Conservation (phyloP, 2,888 invertebrate genomes). For the Crocallis elinguaria region DNA sequence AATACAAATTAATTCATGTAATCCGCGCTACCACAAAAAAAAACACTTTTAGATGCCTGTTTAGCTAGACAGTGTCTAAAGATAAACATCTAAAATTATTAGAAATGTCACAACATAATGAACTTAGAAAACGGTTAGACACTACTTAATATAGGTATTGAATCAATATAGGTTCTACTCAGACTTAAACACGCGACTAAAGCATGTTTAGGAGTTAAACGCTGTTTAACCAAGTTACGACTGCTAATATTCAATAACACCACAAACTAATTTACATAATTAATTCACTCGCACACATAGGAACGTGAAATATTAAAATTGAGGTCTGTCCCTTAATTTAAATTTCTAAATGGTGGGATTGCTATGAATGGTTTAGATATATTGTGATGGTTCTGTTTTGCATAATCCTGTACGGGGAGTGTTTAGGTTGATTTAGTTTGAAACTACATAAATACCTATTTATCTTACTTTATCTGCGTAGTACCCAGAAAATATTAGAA, state of each 20-base stretch:
- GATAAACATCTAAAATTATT: no score
- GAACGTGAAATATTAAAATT: conserved; percentile 64
- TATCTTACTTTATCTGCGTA: neutral
- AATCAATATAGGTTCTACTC: no score
- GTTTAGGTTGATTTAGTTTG: conserved; percentile 15
- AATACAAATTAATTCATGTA: no score
- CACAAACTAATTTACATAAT: conserved; percentile 73
- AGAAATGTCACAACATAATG: no score
- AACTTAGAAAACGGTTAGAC: no score
- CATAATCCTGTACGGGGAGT: conserved; percentile 17
- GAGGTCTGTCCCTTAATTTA: conserved; percentile 66
- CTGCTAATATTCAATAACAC: conserved; percentile 67
- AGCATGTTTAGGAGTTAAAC: no score
- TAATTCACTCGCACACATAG: conserved; percentile 65
- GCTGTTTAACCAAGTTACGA: conserved; percentile 53
- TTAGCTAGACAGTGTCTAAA: no score
- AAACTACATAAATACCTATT: neutral
- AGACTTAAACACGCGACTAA: no score
- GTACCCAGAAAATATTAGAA: neutral
- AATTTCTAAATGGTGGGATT: conserved; percentile 69
- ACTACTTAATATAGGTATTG: no score
- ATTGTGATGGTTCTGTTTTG: conserved; percentile 13
- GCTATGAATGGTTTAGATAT: conserved; percentile 25
- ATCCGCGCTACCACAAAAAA: no score
- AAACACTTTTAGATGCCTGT: no score